Evolutionary conservation across 2,888 invertebrate genomes (phyloP).

Genomic region (Drosophila algonquin): DNA sequence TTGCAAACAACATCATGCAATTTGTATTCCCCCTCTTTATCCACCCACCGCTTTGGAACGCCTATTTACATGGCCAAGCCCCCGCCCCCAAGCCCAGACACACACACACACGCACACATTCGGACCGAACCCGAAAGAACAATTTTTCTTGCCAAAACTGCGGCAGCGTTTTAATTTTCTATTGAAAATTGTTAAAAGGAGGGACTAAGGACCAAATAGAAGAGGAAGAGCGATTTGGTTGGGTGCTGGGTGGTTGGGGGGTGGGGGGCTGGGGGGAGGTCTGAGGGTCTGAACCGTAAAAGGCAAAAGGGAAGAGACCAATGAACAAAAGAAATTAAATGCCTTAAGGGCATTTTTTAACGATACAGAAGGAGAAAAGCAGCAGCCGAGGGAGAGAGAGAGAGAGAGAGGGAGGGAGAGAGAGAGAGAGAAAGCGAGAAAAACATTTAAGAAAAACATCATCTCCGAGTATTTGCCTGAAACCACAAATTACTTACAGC

Average conservation of each 20-base stretch:
- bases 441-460: constrained; percentile 79
- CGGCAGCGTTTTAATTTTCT: constrained; percentile 72
- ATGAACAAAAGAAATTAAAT: constrained; percentile 79
- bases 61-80: constrained; percentile 62
- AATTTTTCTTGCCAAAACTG: constrained; percentile 65
- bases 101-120: constrained; percentile 23
- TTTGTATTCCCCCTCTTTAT: constrained; percentile 48
- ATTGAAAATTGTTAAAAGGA: constrained; percentile 76
- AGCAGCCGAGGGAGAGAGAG: not conserved
- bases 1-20: constrained; percentile 46
- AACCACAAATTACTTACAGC: constrained; percentile 79
- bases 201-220: constrained; percentile 16
- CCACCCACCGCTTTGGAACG: constrained; percentile 36
- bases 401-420: not conserved
- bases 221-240: constrained; percentile 34
- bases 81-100: constrained; percentile 7
- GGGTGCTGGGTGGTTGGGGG: not conserved
- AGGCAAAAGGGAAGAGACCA: constrained; percentile 59
- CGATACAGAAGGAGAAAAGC: constrained; percentile 55
- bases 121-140: constrained; percentile 44
- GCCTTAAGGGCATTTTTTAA: constrained; percentile 78
- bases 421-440: constrained; percentile 48
- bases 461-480: constrained; percentile 76
- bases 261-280: constrained; percentile 12
- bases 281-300: constrained; percentile 38